Conservation (phyloP, 1,140 invertebrate species). For the Drosophila orena region DNA sequence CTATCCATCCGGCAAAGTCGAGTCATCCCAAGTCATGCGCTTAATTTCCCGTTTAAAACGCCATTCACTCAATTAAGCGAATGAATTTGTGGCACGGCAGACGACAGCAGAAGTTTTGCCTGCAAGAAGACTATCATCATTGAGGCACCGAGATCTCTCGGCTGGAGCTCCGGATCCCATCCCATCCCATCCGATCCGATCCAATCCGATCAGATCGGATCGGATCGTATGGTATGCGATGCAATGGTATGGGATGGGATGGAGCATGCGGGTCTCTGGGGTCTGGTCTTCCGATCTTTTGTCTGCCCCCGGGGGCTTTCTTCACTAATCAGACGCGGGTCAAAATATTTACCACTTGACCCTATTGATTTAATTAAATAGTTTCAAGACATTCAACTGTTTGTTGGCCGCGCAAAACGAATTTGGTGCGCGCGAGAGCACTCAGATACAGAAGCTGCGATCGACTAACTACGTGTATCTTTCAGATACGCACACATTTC, state of each 20-base stretch:
- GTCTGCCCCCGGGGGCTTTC: conserved; percentile 48
- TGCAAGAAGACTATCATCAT: conserved; percentile 17
- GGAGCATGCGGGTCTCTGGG: conserved; percentile 34
- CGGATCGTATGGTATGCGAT: background rate
- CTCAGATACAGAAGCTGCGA: conserved; percentile 11
- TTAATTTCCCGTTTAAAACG: conserved; percentile 83
- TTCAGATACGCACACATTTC: conserved; percentile 8
- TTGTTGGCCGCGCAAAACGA: conserved; percentile 73
- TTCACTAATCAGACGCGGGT: conserved; percentile 84
- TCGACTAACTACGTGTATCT: background rate
- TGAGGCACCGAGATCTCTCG: background rate
- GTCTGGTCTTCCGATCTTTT: conserved; percentile 34
- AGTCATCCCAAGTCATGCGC: conserved; percentile 56
- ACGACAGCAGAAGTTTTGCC: conserved; percentile 28
- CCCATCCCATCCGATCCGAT: background rate
- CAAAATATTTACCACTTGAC: conserved; percentile 85
- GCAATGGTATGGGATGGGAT: background rate
- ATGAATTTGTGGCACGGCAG: conserved; percentile 81
- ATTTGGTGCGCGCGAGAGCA: conserved; percentile 7
- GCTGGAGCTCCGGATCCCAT: conserved; percentile 15
- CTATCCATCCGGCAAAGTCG: conserved; percentile 25
- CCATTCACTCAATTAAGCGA: conserved; percentile 85
- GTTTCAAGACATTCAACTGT: conserved; percentile 81
- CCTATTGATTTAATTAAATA: conserved; percentile 85
- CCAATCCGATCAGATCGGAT: background rate